A percentile compares a stretch with the other conserved stretches of the same genome.
Conservation (phyloP, 2,888 invertebrate species). For the Ormyrus pomaceus region DNA sequence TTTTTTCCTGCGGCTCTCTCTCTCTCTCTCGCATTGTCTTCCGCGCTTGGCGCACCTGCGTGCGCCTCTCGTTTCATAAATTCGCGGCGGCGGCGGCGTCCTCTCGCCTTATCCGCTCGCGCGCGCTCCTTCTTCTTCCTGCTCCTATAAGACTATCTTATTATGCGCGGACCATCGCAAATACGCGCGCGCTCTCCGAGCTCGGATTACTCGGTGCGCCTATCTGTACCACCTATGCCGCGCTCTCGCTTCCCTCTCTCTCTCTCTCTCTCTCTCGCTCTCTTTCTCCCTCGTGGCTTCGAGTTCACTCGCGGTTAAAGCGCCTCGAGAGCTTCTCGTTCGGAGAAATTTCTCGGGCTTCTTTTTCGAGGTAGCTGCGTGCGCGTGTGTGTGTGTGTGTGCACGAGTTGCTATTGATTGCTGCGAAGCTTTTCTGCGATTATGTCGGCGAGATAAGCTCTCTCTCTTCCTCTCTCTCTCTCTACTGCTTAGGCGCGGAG, state of each 20-base stretch:
- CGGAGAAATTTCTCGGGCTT: conserved; percentile 19
- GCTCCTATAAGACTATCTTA: conserved; percentile 59
- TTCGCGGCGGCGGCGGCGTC: conserved; percentile 14
- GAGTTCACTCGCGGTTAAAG: conserved; percentile 36
- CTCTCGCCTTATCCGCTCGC: conserved; percentile 26
- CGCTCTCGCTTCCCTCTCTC: background rate
- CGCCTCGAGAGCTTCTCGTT: background rate
- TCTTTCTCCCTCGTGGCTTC: background rate
- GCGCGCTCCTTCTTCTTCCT: conserved; percentile 20
- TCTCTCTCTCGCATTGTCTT: conserved; percentile 49
- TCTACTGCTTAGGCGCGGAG: too few relatives aligned
- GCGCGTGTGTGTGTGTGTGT: too few relatives aligned
- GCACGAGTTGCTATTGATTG: too few relatives aligned
- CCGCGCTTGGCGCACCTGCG: conserved; percentile 36
- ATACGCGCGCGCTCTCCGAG: conserved; percentile 35
- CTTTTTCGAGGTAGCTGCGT: conserved; percentile 5
- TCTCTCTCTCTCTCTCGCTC: too few relatives aligned
- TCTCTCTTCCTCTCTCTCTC: too few relatives aligned
- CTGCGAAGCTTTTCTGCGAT: too few relatives aligned
- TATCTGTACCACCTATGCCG: background rate
- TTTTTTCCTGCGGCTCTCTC: conserved; percentile 18
- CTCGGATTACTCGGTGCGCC: conserved; percentile 29
- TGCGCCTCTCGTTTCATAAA: conserved; percentile 31
- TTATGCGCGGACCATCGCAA: conserved; percentile 61
- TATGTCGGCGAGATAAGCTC: too few relatives aligned